These are phyloP conservation scores for Chrysolina americana DNA, from an alignment of 2,888 invertebrate species.

Conservation along the genomic window DNA sequence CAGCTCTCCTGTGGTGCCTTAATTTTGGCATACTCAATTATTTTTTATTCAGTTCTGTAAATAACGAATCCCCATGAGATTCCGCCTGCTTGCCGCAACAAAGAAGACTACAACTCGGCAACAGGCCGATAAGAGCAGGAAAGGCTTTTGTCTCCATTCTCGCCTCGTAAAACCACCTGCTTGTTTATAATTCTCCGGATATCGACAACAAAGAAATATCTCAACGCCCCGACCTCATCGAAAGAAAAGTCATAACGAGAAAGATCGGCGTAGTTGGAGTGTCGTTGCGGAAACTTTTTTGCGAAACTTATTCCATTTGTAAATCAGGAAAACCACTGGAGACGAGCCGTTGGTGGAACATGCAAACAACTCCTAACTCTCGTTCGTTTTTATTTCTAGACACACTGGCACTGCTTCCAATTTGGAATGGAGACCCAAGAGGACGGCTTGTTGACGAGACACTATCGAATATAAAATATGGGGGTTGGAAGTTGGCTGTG, in stretches of 20 bases:
- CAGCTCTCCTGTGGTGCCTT: too few relatives aligned
- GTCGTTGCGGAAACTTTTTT: slow-evolving; percentile 30
- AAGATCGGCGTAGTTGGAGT: slow-evolving; percentile 15
- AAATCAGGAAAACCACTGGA: slow-evolving; percentile 29
- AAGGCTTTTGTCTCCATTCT: not conserved
- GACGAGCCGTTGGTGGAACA: slow-evolving; percentile 19
- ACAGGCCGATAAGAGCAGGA: not conserved
- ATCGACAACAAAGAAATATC: slow-evolving; percentile 10
- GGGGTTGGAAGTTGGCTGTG: slow-evolving; percentile 14
- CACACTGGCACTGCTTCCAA: slow-evolving; percentile 55
- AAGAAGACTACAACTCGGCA: not conserved
- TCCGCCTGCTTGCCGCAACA: not conserved
- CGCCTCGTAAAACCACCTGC: not conserved
- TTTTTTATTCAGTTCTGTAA: too few relatives aligned
- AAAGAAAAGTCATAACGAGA: slow-evolving; percentile 17
- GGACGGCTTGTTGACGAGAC: slow-evolving; percentile 57
- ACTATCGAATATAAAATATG: slow-evolving; percentile 60
- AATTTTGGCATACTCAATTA: too few relatives aligned
- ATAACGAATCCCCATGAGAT: too few relatives aligned
- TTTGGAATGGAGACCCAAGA: slow-evolving; percentile 56
- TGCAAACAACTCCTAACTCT: slow-evolving; percentile 33
- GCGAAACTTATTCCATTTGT: slow-evolving; percentile 30
- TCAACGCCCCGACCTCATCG: not conserved
- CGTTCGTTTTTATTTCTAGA: slow-evolving; percentile 53
- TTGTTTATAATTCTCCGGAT: not conserved